Evolutionary conservation across 1,140 invertebrate genomes (phyloP).

Genomic region (Drosophila kohkoa): DNA sequence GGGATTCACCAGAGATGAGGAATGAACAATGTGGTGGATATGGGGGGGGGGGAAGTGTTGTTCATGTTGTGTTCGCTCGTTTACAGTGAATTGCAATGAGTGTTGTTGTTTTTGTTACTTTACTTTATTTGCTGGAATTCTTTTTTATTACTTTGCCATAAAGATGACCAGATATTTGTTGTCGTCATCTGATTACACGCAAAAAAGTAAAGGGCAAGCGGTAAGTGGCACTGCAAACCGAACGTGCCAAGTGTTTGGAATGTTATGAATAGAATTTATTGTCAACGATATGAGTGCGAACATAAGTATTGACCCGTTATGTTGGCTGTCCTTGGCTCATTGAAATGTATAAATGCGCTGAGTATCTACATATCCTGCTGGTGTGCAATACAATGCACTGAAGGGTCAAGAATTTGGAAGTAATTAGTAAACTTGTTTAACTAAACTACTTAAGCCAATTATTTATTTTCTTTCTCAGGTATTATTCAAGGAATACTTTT

Average conservation of each 20-base stretch:
- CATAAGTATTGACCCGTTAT: constrained; percentile 3
- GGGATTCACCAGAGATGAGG: constrained; percentile 41
- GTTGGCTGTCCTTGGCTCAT: constrained; percentile 1
- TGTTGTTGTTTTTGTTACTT: constrained; percentile 3
- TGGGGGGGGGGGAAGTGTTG: constrained; percentile 48
- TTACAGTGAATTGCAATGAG: constrained; percentile 63
- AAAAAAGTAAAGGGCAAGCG: constrained; percentile 27
- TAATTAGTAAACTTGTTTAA: no score
- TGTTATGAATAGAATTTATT: constrained; percentile 48
- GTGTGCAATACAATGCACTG: neutral
- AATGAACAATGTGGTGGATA: constrained; percentile 54
- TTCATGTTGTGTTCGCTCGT: constrained; percentile 42
- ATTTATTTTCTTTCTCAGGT: no score
- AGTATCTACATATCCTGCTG: neutral
- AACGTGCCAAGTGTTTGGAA: constrained; percentile 46
- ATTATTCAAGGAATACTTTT: no score
- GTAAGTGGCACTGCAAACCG: constrained; percentile 28
- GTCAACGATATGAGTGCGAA: neutral
- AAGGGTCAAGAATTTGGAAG: no score
- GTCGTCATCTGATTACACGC: constrained; percentile 36
- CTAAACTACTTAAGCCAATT: no score
- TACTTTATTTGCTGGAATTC: constrained; percentile 60
- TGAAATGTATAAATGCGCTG: neutral
- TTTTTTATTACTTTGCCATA: constrained; percentile 51
- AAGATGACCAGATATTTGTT: constrained; percentile 49